phyloP scores from a whole-genome alignment of 2,888 invertebrate genomes.

The Hesperia comma region DNA sequence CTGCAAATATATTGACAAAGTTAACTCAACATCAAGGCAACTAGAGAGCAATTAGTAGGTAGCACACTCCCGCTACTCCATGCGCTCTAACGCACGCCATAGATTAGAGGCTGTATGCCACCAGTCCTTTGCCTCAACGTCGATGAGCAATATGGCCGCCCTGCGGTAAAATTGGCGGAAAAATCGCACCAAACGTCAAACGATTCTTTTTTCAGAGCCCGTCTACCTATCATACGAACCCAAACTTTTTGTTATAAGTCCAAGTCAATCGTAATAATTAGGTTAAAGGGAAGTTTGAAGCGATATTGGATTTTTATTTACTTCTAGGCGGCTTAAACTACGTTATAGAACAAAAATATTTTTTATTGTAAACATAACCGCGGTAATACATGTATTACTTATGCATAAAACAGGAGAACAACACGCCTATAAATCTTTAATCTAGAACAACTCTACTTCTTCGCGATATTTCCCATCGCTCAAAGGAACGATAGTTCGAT shows the following conservation, averaged over 20 bases:
- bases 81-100: constrained; percentile 31
- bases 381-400: too few relatives aligned
- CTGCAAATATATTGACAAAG: constrained; percentile 26
- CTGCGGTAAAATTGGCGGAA: constrained; percentile 34
- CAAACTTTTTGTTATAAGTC: constrained; percentile 5
- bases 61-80: constrained; percentile 16
- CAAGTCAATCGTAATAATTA: background rate
- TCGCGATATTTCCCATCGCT: too few relatives aligned
- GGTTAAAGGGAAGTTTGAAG: too few relatives aligned
- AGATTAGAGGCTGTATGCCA: constrained; percentile 42
- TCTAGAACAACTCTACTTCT: too few relatives aligned
- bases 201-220: constrained; percentile 1
- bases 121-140: constrained; percentile 36
- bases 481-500: too few relatives aligned
- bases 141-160: constrained; percentile 21
- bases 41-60: constrained; percentile 33
- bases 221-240: constrained; percentile 7
- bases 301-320: too few relatives aligned
- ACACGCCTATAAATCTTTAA: too few relatives aligned
- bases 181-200: constrained; percentile 33
- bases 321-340: too few relatives aligned
- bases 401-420: too few relatives aligned
- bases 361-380: too few relatives aligned
- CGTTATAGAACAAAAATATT: too few relatives aligned
- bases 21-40: constrained; percentile 30